phyloP scores from a whole-genome alignment of 2,888 invertebrate species.

The Cryptocheilus praepositus region DNA sequence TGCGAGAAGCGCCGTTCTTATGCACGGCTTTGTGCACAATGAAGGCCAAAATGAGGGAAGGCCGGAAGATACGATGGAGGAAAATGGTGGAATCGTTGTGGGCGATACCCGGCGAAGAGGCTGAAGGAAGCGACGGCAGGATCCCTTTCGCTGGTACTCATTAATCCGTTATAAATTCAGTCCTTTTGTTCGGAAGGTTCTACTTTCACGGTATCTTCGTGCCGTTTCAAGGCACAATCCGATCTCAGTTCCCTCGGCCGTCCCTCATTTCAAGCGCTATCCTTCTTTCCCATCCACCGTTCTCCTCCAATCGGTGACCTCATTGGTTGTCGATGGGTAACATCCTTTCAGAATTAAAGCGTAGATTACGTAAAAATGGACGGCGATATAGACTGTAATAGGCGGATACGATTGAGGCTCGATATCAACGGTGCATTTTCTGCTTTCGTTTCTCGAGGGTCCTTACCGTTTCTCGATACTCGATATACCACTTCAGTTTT shows the following conservation, averaged over 20 bases:
- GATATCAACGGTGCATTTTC: neutral
- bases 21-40: neutral
- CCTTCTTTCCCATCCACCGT: too few species aligned
- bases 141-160: conserved; percentile 30
- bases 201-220: conserved; percentile 7
- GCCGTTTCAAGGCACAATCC: conserved; percentile 1
- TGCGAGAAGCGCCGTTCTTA: conserved; percentile 6
- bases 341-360: conserved; percentile 24
- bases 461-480: neutral
- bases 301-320: too few species aligned
- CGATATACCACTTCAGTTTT: neutral
- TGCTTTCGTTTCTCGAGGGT: conserved; percentile 2
- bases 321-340: neutral
- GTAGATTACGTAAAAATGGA: conserved; percentile 25
- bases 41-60: conserved; percentile 2
- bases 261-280: neutral
- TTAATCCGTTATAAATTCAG: conserved; percentile 49
- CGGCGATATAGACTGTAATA: neutral
- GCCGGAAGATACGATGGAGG: conserved; percentile 2
- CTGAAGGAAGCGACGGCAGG: conserved; percentile 23
- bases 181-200: conserved; percentile 12
- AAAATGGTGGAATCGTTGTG: neutral
- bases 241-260: conserved; percentile 2
- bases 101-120: neutral
- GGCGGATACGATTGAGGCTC: too few species aligned